Evolutionary conservation across 64 coral and sea anemone genomes (phyloP).

Genomic region (Astreopora myriophthalma): DNA sequence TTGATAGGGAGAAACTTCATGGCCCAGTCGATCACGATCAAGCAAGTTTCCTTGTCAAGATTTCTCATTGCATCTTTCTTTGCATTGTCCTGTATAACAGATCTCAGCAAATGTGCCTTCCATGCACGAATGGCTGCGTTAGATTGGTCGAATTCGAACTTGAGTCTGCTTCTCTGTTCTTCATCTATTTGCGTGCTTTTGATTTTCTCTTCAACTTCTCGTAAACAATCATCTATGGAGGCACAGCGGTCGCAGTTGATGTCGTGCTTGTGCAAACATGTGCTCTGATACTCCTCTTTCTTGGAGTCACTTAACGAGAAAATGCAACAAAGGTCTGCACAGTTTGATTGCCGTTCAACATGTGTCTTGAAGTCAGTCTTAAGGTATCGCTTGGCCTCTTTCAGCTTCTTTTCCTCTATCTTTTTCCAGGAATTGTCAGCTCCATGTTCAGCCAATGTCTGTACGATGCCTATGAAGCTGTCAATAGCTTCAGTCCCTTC

Average conservation of each 20-base stretch:
- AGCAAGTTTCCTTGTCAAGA: conserved; percentile 25
- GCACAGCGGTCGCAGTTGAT: too few relatives aligned
- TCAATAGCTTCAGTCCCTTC: conserved; percentile 32
- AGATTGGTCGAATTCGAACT: not conserved
- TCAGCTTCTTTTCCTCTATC: conserved; percentile 24
- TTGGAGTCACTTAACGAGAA: not conserved
- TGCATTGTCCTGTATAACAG: conserved; percentile 30
- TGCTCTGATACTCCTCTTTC: not conserved
- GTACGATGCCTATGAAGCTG: not conserved
- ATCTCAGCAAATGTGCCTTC: not conserved
- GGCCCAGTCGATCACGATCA: conserved; percentile 62
- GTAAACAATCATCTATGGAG: not conserved
- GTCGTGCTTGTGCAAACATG: too few relatives aligned
- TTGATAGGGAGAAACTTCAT: conserved; percentile 46
- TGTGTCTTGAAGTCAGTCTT: conserved; percentile 40
- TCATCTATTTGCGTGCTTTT: not conserved
- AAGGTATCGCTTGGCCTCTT: conserved; percentile 54
- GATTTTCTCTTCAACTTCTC: not conserved
- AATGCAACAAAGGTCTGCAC: not conserved
- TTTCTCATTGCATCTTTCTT: conserved; percentile 42
- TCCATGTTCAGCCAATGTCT: not conserved
- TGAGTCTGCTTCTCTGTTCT: not conserved
- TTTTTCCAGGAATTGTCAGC: conserved; percentile 24
- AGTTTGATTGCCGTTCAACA: conserved; percentile 15
- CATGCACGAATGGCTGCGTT: not conserved